These are phyloP conservation scores for Dichetophora obliterata DNA, from an alignment of 2,888 invertebrate species.

Conservation along the genomic window DNA sequence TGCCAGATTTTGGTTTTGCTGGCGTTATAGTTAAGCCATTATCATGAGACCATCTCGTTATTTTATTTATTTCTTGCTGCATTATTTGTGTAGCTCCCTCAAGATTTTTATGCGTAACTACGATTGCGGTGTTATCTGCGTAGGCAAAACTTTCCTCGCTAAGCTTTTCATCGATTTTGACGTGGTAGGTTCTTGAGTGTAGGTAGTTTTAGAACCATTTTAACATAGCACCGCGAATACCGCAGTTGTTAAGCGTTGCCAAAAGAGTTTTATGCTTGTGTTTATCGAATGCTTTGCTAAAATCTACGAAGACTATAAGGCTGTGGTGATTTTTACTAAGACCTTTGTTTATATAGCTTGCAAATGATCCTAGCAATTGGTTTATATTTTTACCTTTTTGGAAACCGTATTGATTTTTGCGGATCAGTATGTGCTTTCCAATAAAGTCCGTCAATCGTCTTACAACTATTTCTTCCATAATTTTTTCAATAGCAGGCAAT, in stretches of 20 bases:
- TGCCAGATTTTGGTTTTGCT: too few species aligned
- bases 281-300: slow-evolving; percentile 24
- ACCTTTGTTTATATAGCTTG: background rate
- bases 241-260: background rate
- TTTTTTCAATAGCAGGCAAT: background rate
- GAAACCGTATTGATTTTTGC: background rate
- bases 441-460: background rate
- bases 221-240: background rate
- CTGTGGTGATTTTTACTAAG: background rate
- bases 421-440: background rate
- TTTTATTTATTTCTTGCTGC: background rate
- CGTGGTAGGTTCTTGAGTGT: background rate
- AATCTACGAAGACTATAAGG: background rate
- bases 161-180: background rate
- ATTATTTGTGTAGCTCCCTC: background rate
- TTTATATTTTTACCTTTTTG: slow-evolving; percentile 19
- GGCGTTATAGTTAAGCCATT: too few species aligned
- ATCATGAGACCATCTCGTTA: background rate
- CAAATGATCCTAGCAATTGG: background rate
- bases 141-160: background rate
- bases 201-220: background rate
- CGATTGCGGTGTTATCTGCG: background rate
- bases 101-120: background rate
- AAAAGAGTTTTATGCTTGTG: background rate
- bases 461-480: background rate